Base-by-base conservation (phyloP, 1,140 invertebrate genomes). In the Meteorus sp. region DNA sequence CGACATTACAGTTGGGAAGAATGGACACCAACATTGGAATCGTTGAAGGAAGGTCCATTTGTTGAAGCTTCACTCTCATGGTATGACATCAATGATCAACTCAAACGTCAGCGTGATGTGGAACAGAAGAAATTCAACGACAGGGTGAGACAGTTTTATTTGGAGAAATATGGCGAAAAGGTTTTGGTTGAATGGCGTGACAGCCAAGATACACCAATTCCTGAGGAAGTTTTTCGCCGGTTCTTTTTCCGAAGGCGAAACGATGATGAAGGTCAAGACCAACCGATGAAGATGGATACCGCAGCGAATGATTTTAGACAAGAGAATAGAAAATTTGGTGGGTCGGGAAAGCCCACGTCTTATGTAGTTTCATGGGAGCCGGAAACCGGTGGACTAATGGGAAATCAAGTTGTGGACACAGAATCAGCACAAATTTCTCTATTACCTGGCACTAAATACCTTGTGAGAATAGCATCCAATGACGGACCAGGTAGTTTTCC, bases 311-410 rank as follows among this genome's bases (percentile, higher is more conserved):
- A 31, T 31, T 2, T 23, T 15, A 60, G 65, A 23, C 57, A 66
- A 2, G 61, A 69, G n/a, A 5, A 54, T 0, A 59, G 57, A 2
- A 15, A 15, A 2, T 25, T 20, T 31, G 27, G 59, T 52, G 55
- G 64, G 3, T 6, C 9, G 2, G 35, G 17, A 0, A 59, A 72
- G 29, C 3, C 8, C 8, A 66, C 76, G 37, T 72, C 72, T 0
- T 80, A 70, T 37, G 71, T 79, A 4, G 76, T 79, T 0, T 75
- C 77, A 4, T 79, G 78, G 78, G 73, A 78, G 25, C 74, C 76
- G 0, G 72, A 78, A 39, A 67, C 76, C 1, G 77, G 78, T 0
- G 76, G 78, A 13, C 60, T 78, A 0, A 78, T 74, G 74, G 78
- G 77, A 2, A 79, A 80, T 37, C 78, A 80, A 58, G 76, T 77